Evolutionary conservation across 2,888 invertebrate species (phyloP), one percentile per base, ranked within the genome.

Genomic region (Siphlonurus alternatus): DNA sequence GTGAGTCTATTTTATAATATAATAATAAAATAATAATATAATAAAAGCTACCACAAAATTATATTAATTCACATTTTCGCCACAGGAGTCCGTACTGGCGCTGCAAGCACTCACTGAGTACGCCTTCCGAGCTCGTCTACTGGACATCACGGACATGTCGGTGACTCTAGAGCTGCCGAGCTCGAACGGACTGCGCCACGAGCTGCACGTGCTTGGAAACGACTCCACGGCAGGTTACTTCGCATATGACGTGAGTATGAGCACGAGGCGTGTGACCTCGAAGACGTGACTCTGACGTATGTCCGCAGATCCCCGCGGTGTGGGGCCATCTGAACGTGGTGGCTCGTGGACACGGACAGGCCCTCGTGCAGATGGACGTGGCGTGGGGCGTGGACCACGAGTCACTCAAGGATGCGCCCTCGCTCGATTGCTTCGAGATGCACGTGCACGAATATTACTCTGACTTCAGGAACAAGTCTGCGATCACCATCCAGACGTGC

Each of bases 241-340:
- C 23, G 66, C 61, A 10, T 64, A 72, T 62, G 69, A 71, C 38
- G 73, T 73, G 69, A 67, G 68, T 61, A n/a, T n/a, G n/a, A n/a
- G n/a, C n/a, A n/a, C n/a, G n/a, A n/a, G n/a, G n/a, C n/a, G n/a
- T n/a, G n/a, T n/a, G n/a, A n/a, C n/a, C n/a, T n/a, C n/a, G n/a
- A n/a, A n/a, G n/a, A n/a, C n/a, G n/a, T n/a, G n/a, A n/a, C n/a
- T n/a, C n/a, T n/a, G n/a, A n/a, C n/a, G n/a, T n/a, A 23, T 63
- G 20, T 67, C 68, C 70, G 2, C 69, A 78, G 78, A 69, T 79
- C 24, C 68, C 69, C 1, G 70, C 73, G 61, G 77, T 79, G 1
- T 81, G 77, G 76, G 80, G 81, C 24, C 78, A 78, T 68, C 74
- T 80, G n/a, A 75, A 77, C 66, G 74, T 79, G 1, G 71, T 74